Base-by-base conservation (phyloP, 2,888 invertebrate species). In the Melipona bicolor region DNA sequence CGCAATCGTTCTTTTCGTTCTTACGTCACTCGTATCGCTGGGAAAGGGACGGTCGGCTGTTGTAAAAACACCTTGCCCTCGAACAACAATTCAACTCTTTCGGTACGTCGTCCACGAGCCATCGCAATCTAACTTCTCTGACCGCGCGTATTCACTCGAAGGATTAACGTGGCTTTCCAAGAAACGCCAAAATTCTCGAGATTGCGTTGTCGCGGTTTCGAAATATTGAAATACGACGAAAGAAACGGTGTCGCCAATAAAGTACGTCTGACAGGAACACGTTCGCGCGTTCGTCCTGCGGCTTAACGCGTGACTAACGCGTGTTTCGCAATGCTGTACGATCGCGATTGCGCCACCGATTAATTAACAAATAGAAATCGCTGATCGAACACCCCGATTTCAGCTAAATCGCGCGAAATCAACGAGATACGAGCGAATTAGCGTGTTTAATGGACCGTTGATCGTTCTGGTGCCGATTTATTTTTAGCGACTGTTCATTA, bases 361-460 rank as follows among this genome's bases (percentile, higher is more conserved):
- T 4, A 17, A 32, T 61, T 21, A 54, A 64, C 72, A 64, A 74
- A 83, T 81, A 17, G 52, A 73, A 59, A 49, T 71, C 24, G 15
- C 21, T 27, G 9, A 6, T 17, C 3, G 3, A 19, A 36, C 13
- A 1, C 5, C 6, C 49, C 71, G 83, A 81, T 83, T 86, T 87
- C 87, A 70, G 74, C 56, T 17, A 54, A 59, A 62, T 61, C 15
- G 15, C 43, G 24, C 6, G 5, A n/a, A 61, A 52, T 56, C 17
- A 17, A 13, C n/a, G 24, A 21, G 59, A 27, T n/a, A 13, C 27
- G 19, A 65, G 49, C n/a, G 49, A 65, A 49, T 43, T 15, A 32
- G 24, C 24, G 36, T 15, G 5, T 6, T 13, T 3, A 4, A 17
- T 49, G 24, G 49, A 15, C 21, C 21, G 13, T 54, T 4, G n/a